Evolutionary conservation across 2,797 vertebrate genomes (phyloP).

Genomic region (Danionella dracula): DNA sequence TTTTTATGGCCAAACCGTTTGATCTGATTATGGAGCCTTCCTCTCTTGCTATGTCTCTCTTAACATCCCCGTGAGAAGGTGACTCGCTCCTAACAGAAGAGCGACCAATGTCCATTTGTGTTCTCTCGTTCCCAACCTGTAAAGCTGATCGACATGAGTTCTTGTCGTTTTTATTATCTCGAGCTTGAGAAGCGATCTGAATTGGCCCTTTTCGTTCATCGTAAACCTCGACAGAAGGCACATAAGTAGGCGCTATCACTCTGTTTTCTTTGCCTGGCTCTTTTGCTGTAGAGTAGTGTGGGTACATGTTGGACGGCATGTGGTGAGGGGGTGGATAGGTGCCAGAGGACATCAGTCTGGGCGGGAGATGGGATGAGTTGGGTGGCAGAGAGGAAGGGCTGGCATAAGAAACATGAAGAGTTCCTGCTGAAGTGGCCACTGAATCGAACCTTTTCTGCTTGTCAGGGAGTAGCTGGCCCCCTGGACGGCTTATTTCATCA

Average conservation of each 20-base stretch:
- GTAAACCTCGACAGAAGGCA: constrained; percentile 94
- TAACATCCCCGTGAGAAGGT: constrained; percentile 66
- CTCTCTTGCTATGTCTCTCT: constrained; percentile 74
- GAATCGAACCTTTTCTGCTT: constrained; percentile 73
- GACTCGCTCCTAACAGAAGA: constrained; percentile 68
- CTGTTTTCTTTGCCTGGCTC: constrained; percentile 86
- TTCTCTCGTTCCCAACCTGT: constrained; percentile 67
- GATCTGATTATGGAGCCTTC: constrained; percentile 89
- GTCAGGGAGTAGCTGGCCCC: constrained; percentile 57
- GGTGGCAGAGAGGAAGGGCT: constrained; percentile 76
- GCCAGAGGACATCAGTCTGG: constrained; percentile 53
- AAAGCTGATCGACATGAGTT: constrained; percentile 47
- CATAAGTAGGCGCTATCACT: constrained; percentile 91
- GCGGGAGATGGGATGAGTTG: constrained; percentile 51
- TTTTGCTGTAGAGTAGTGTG: constrained; percentile 72
- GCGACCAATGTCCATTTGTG: constrained; percentile 61
- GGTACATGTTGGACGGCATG: constrained; percentile 69
- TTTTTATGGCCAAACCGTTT: constrained; percentile 74
- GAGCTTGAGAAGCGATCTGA: constrained; percentile 89
- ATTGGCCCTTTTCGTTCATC: constrained; percentile 87
- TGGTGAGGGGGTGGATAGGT: constrained; percentile 68
- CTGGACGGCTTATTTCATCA: constrained; percentile 71
- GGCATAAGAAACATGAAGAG: constrained; percentile 72
- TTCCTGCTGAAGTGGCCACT: constrained; percentile 60
- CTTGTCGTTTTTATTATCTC: constrained; percentile 73